Conservation (phyloP, 1,140 invertebrate species). For the Aplysia californica region DNA sequence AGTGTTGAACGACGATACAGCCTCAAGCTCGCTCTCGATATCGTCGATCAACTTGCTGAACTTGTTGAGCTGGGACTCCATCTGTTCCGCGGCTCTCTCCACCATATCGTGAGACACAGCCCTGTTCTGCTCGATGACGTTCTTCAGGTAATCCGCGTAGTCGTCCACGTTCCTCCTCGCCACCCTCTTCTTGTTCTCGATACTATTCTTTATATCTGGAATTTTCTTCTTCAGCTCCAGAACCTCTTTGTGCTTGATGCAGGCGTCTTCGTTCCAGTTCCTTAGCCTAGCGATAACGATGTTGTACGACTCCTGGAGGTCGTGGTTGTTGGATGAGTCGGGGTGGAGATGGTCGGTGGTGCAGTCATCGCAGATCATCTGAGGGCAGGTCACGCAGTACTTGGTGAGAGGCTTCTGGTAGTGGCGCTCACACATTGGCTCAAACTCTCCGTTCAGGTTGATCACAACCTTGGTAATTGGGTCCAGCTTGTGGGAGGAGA, state of each 20-base stretch:
- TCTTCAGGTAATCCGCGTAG: constrained; percentile 10
- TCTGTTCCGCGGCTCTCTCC: not conserved
- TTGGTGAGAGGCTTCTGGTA: not conserved
- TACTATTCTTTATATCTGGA: not conserved
- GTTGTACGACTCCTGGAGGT: not conserved
- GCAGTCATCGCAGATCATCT: constrained; percentile 1
- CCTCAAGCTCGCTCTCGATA: not conserved
- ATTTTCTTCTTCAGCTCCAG: not conserved
- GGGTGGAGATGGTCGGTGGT: not conserved
- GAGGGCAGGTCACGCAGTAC: constrained; percentile 6
- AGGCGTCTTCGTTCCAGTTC: constrained; percentile 14
- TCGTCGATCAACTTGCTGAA: not conserved
- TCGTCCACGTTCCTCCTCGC: constrained; percentile 3
- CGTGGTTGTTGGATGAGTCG: constrained; percentile 2
- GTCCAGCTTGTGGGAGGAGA: not conserved
- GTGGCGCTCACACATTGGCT: constrained; percentile 4
- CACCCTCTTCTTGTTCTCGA: not conserved
- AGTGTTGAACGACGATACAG: not conserved
- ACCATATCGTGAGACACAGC: not conserved
- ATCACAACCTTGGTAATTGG: constrained; percentile 11
- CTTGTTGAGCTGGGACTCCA: not conserved
- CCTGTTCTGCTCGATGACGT: constrained; percentile 14
- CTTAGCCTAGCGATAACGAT: constrained; percentile 19
- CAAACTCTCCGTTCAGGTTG: not conserved
- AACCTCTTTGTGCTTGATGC: constrained; percentile 14